Evolutionary conservation across 2,113 vertebrate genomes (phyloP), one percentile per base, ranked within the genome.

Genomic region (Syrrhaptes paradoxus): DNA sequence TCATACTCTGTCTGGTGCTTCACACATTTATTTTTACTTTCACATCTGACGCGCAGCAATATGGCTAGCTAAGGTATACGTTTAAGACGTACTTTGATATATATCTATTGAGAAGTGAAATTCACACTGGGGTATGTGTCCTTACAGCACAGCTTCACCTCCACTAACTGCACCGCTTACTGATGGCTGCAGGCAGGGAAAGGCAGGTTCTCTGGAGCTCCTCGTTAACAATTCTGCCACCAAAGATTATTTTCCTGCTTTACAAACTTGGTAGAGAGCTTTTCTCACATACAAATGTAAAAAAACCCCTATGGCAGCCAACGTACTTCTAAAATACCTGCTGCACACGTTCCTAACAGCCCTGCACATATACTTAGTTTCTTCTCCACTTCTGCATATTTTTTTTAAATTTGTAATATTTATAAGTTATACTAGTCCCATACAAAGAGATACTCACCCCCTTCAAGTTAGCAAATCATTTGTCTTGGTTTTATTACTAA

Each of bases 21-120:
- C 97, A 97, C 97, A 98, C 92, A 1, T 97, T 97, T 97, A 98
- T 98, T 98, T 98, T 98, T 97, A 96, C 92, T 97, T 94, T 97
- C 97, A 98, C 97, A 97, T 98, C 97, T 96, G 94, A 98, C 63
- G 25, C n/a, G 87, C 77, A 96, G 96, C 97, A 98, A 97, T 97
- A 98, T 97, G 96, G 96, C 95, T 52, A 97, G 95, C 92, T 86
- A 97, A 97, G 97, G 97, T 98, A 93, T 63, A 71, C 31, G 0
- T 95, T 96, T 96, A 95, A 97, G 97, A 95, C 85, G 52, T 31
- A 65, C 82, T 95, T 96, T 95, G 97, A 97, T 78, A 92, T 62
- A 72, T 38, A 98, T 97, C 92, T 96, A 84, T 36, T 91, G 70
- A 92, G 98, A 98, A 97, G 95, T 94, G 92, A 95, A 96, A 97